phyloP scores from a whole-genome alignment of 1,140 invertebrate genomes.

The Helicoverpa zea region DNA sequence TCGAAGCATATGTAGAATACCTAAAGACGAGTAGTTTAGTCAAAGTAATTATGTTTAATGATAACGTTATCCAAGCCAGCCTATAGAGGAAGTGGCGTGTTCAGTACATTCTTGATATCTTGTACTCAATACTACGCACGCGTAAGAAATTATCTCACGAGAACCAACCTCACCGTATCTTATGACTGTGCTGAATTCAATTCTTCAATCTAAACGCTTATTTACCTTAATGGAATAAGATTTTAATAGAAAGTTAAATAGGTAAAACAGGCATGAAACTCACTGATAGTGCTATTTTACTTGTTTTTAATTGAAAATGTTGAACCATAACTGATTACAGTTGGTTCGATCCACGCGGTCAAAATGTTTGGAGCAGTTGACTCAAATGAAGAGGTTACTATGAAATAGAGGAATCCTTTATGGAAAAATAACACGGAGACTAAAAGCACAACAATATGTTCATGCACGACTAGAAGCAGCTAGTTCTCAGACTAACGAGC shows the following conservation, averaged over 20 bases:
- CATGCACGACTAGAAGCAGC: neutral
- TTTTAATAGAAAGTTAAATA: too few species aligned
- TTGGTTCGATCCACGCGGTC: too few species aligned
- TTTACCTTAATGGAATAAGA: too few species aligned
- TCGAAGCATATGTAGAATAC: neutral
- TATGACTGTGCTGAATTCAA: neutral
- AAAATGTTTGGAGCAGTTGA: too few species aligned
- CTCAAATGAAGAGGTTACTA: too few species aligned
- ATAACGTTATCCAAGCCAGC: conserved; percentile 11
- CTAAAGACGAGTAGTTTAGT: neutral
- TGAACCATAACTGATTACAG: too few species aligned
- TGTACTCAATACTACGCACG: conserved; percentile 2
- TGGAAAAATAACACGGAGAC: too few species aligned
- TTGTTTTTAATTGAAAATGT: too few species aligned
- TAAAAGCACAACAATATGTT: neutral
- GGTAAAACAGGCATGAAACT: too few species aligned
- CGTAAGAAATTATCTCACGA: neutral
- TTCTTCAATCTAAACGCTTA: too few species aligned
- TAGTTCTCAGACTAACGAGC: neutral
- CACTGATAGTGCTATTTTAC: too few species aligned
- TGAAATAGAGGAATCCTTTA: too few species aligned
- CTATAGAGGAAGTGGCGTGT: conserved; percentile 3
- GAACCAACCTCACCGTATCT: neutral
- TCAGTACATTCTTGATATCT: neutral
- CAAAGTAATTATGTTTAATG: neutral